phyloP scores from a whole-genome alignment of 1,140 invertebrate species.

The Heliconius melpomene region DNA sequence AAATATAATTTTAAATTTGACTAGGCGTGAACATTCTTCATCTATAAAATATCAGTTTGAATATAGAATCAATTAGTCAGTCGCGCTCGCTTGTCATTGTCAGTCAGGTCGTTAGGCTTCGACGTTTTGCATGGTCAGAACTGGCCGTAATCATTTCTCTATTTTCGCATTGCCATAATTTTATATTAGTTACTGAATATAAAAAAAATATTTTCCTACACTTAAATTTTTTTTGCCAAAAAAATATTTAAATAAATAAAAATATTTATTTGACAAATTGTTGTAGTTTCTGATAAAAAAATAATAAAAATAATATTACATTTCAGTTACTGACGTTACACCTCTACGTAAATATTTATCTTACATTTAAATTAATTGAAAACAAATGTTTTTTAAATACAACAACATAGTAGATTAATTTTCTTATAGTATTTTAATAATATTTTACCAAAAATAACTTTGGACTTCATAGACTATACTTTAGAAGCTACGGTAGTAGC shows the following conservation, averaged over 20 bases:
- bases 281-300: too few relatives aligned
- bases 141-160: neutral
- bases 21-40: slow-evolving; percentile 7
- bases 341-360: too few relatives aligned
- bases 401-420: neutral
- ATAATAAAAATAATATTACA: too few relatives aligned
- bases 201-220: neutral
- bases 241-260: too few relatives aligned
- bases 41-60: slow-evolving; percentile 21
- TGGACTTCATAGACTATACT: neutral
- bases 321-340: neutral
- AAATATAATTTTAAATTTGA: neutral
- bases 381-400: neutral
- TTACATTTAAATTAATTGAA: too few relatives aligned
- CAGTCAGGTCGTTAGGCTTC: slow-evolving; percentile 37
- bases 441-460: neutral
- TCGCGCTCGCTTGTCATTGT: slow-evolving; percentile 35
- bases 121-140: slow-evolving; percentile 25
- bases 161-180: neutral
- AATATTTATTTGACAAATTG: too few relatives aligned
- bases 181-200: neutral
- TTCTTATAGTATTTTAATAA: neutral
- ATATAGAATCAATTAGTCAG: slow-evolving; percentile 38
- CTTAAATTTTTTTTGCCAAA: neutral
- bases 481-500: neutral